Conservation (phyloP, 2,888 invertebrate genomes). For the Sinodicranocentrus sp. region DNA sequence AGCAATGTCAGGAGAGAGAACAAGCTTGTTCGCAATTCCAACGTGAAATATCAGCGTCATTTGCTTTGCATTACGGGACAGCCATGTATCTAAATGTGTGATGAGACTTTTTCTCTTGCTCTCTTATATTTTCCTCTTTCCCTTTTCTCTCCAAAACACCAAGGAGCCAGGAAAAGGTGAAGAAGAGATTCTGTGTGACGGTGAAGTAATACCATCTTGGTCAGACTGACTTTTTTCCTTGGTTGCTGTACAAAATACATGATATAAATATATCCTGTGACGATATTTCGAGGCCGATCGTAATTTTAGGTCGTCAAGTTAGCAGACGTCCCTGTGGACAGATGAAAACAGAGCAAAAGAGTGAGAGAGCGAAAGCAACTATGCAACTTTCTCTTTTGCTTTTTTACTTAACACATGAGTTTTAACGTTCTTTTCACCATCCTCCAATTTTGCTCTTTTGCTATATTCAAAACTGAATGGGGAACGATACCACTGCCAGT, state of each 20-base stretch:
- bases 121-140: slow-evolving; percentile 2
- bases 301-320: slow-evolving; percentile 39
- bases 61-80: slow-evolving; percentile 8
- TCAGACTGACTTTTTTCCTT: too few species aligned
- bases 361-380: too few species aligned
- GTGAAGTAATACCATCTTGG: neutral
- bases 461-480: too few species aligned
- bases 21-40: slow-evolving; percentile 36
- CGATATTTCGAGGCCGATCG: slow-evolving; percentile 38
- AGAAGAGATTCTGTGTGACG: neutral
- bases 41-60: slow-evolving; percentile 45
- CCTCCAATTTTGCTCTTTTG: too few species aligned
- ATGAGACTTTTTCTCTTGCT: slow-evolving; percentile 35
- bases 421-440: too few species aligned
- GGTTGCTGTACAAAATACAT: too few species aligned
- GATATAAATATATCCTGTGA: neutral
- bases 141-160: neutral
- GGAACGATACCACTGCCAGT: too few species aligned
- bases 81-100: slow-evolving; percentile 22
- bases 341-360: slow-evolving; percentile 16
- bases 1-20: slow-evolving; percentile 26
- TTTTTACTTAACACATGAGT: too few species aligned
- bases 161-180: slow-evolving; percentile 5
- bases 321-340: slow-evolving; percentile 35
- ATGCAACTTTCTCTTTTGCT: too few species aligned